These are phyloP conservation scores for Danaus plexippus DNA, from an alignment of 1,140 invertebrate genomes.

Conservation along the genomic window DNA sequence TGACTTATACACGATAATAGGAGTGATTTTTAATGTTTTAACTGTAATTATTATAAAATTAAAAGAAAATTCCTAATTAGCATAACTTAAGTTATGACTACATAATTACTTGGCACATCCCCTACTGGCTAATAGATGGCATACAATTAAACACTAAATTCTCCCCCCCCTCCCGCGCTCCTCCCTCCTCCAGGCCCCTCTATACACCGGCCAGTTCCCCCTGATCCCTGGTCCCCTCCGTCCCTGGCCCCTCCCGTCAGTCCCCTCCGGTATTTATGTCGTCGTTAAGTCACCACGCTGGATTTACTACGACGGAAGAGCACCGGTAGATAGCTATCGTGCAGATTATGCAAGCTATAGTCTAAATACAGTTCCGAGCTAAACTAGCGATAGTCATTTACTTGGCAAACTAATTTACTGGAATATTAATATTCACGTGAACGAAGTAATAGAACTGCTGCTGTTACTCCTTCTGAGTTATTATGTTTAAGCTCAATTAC, in stretches of 20 bases:
- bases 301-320: constrained; percentile 31
- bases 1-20: too few relatives aligned
- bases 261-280: constrained; percentile 37
- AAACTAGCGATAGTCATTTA: too few relatives aligned
- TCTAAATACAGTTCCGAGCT: too few relatives aligned
- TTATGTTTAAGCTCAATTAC: too few relatives aligned
- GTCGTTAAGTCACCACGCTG: constrained; percentile 41
- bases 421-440: too few relatives aligned
- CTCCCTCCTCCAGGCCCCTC: constrained; percentile 2
- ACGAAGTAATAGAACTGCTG: too few relatives aligned
- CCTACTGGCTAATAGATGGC: constrained; percentile 36
- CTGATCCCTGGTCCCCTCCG: constrained; percentile 13
- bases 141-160: constrained; percentile 45
- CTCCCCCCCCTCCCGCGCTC: constrained; percentile 17
- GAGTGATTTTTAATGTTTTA: too few relatives aligned
- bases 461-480: too few relatives aligned
- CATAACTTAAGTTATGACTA: constrained; percentile 15
- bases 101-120: constrained; percentile 16
- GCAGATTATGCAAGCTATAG: too few relatives aligned
- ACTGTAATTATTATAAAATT: too few relatives aligned
- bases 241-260: not conserved
- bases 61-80: not conserved
- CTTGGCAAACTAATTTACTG: too few relatives aligned
- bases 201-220: not conserved
- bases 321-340: constrained; percentile 6